Evolutionary conservation across 2,113 vertebrate genomes (phyloP), one percentile per base, ranked within the genome.

Genomic region (Hemiscyllium ocellatum): DNA sequence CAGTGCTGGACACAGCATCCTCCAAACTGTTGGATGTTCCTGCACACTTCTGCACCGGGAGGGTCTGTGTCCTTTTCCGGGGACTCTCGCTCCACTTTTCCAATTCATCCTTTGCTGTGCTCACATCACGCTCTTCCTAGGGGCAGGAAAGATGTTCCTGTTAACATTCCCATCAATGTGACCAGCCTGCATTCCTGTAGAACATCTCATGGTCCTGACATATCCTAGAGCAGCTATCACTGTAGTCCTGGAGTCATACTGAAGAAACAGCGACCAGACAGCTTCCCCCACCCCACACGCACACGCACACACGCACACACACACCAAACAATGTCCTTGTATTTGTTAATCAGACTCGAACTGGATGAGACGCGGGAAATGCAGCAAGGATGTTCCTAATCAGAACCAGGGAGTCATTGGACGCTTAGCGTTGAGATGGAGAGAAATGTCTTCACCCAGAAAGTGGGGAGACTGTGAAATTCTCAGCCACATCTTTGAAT

Each of bases 31-130:
- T 95, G 96, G 96, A 76, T 47, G 94, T 96, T n/a, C 97, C 52
- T 96, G 97, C 97, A 76, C 97, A 97, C 96, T 97, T 98, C 96
- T 98, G 97, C 95, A 97, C 97, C 0, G 99, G 99, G 3, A 99
- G 97, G 0, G 99, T 99, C 96, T 99, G 99, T 2, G 99, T 99
- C 96, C 99, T 98, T 96, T 99, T 99, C 95, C 99, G 98, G 12
- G 98, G 96, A 26, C 98, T 97, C 0, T 8, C 72, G 0, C 96
- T 96, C 98, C 97, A 98, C 3, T 69, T 96, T 7, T 97, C 98
- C 65, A 2, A 0, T 0, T 52, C 65, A 0, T 96, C 97, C 5
- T 72, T 96, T n/a, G 4, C 3, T 89, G 0, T 78, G 47, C 3
- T 15, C 12, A 22, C 24, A 22, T 0, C 68, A 95, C 50, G 17